These are phyloP conservation scores for Thereuonema tuberculata DNA, from an alignment of 1,140 invertebrate species.

Conservation along the genomic window DNA sequence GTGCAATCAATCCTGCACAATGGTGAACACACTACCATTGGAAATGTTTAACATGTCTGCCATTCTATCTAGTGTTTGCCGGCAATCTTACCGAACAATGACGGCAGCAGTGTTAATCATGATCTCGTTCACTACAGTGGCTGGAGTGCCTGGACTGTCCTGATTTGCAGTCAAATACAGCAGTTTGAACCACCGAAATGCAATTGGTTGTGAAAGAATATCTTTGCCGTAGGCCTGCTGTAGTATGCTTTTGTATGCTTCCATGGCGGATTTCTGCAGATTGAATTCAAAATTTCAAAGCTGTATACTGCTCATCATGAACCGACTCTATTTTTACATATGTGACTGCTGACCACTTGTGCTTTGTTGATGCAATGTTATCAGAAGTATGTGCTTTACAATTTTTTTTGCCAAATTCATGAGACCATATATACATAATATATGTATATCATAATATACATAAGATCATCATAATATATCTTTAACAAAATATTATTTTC, in stretches of 20 bases:
- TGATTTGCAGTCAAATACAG: not conserved
- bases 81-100: not conserved
- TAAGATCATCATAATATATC: too few relatives aligned
- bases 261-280: not conserved
- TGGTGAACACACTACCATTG: not conserved
- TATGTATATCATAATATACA: too few relatives aligned
- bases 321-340: not conserved
- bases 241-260: not conserved
- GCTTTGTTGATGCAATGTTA: not conserved
- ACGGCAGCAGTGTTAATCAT: not conserved
- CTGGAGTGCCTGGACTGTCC: not conserved
- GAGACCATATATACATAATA: too few relatives aligned
- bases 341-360: not conserved
- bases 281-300: not conserved
- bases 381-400: too few relatives aligned
- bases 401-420: too few relatives aligned
- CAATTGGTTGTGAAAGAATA: too few relatives aligned
- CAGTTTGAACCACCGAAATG: too few relatives aligned
- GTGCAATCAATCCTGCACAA: not conserved
- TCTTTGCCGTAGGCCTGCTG: too few relatives aligned
- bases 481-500: too few relatives aligned
- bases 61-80: not conserved
- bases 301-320: not conserved
- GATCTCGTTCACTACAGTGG: not conserved
- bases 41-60: not conserved